A percentile compares a stretch with the other conserved stretches of the same genome.
Evolutionary conservation across 2,113 vertebrate species (phyloP).

Genomic region (Heterocephalus glaber): DNA sequence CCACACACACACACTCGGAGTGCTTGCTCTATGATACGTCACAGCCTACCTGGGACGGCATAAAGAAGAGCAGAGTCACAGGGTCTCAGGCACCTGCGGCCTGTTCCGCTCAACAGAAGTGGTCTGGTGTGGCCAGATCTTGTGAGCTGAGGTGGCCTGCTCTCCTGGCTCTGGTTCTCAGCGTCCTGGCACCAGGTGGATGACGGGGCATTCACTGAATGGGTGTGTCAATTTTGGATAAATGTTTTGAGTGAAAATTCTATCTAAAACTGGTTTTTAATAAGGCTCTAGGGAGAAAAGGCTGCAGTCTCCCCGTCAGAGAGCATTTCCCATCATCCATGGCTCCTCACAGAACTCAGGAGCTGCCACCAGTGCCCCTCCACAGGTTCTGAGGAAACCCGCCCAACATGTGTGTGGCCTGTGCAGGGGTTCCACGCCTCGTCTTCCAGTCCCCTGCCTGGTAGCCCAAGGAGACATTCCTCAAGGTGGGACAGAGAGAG

Average conservation of each 20-base stretch:
- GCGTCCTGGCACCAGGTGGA: not conserved
- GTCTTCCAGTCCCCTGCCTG: not conserved
- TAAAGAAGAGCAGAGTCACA: not conserved
- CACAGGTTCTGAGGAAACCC: constrained; percentile 27
- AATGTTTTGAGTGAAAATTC: rapidly evolving
- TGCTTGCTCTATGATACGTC: rapidly evolving
- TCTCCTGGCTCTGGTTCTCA: rapidly evolving
- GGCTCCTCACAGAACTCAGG: not conserved
- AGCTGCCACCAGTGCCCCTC: not conserved
- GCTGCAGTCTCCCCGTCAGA: not conserved
- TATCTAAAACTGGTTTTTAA: not conserved
- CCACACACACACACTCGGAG: no score
- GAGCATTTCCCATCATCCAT: not conserved
- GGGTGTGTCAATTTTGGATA: not conserved
- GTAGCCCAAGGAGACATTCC: not conserved
- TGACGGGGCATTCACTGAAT: rapidly evolving
- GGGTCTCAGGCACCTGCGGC: rapidly evolving
- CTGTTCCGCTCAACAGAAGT: rapidly evolving
- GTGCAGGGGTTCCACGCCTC: not conserved
- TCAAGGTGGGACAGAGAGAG: not conserved
- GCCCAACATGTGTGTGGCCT: not conserved
- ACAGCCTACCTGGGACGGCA: rapidly evolving
- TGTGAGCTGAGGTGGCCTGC: not conserved
- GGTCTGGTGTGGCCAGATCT: no score
- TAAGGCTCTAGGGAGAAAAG: not conserved